Conservation (phyloP, 2,797 vertebrate genomes). For the Agapornis canus region DNA sequence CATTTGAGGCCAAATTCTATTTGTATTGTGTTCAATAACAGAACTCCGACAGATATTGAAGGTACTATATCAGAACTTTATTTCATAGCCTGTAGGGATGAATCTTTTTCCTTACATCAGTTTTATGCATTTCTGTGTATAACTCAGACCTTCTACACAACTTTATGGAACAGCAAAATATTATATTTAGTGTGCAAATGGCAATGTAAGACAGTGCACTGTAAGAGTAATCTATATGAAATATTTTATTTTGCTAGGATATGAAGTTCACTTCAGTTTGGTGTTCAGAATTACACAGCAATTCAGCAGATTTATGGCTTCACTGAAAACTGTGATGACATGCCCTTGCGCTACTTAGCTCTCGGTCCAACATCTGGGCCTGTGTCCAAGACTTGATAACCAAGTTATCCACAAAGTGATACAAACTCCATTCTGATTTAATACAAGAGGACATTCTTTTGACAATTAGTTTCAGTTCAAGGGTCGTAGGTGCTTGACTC, state of each 20-base stretch:
- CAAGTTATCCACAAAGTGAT: neutral
- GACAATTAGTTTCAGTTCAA: slow-evolving; percentile 29
- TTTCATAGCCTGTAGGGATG: neutral
- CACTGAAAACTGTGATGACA: neutral
- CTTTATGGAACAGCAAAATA: neutral
- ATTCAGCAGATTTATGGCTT: slow-evolving; percentile 14
- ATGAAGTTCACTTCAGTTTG: neutral
- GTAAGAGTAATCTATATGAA: neutral
- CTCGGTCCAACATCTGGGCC: neutral
- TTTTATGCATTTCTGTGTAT: neutral
- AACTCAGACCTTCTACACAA: neutral
- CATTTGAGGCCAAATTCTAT: neutral
- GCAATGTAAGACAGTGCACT: neutral
- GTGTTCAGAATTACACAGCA: neutral
- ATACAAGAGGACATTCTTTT: slow-evolving; percentile 9
- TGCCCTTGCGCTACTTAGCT: neutral
- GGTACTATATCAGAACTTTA: neutral
- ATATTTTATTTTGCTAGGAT: slow-evolving; percentile 5
- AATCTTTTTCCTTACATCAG: neutral
- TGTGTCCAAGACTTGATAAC: slow-evolving; percentile 1
- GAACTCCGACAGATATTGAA: neutral
- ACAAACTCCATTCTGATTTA: neutral
- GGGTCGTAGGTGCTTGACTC: neutral
- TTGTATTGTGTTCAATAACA: neutral
- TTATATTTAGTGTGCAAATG: neutral